Conservation (phyloP, 2,113 vertebrate species). For the Gnathonemus longibarbis region DNA sequence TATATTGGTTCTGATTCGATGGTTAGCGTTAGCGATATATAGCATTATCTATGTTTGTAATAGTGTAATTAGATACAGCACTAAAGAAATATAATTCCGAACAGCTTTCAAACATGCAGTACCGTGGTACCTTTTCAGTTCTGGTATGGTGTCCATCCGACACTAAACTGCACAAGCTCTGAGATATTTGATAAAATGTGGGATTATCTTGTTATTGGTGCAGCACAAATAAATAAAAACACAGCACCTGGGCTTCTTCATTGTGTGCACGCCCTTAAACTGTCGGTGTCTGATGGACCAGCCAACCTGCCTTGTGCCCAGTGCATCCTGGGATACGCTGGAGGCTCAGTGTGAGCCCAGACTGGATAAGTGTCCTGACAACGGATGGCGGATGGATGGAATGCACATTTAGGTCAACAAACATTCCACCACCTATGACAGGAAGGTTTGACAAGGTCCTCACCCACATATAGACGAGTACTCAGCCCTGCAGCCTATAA, state of each 20-base stretch:
- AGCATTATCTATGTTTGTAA: background rate
- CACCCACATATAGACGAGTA: background rate
- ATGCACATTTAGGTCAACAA: background rate
- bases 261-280: background rate
- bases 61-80: background rate
- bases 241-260: background rate
- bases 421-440: background rate
- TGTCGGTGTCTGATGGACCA: background rate
- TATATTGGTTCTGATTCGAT: background rate
- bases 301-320: background rate
- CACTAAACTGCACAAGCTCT: background rate
- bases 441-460: background rate
- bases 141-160: background rate
- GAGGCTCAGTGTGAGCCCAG: background rate
- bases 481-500: background rate
- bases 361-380: background rate
- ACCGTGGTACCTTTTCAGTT: background rate
- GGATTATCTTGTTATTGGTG: background rate
- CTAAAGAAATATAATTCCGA: background rate
- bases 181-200: background rate
- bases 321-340: background rate
- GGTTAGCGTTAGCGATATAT: background rate
- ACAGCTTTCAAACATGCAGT: background rate
- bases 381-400: background rate
- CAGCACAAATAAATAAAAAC: background rate